These are phyloP conservation scores for Oscheius sp. DNA, from an alignment of 2,888 invertebrate genomes.

Conservation along the genomic window DNA sequence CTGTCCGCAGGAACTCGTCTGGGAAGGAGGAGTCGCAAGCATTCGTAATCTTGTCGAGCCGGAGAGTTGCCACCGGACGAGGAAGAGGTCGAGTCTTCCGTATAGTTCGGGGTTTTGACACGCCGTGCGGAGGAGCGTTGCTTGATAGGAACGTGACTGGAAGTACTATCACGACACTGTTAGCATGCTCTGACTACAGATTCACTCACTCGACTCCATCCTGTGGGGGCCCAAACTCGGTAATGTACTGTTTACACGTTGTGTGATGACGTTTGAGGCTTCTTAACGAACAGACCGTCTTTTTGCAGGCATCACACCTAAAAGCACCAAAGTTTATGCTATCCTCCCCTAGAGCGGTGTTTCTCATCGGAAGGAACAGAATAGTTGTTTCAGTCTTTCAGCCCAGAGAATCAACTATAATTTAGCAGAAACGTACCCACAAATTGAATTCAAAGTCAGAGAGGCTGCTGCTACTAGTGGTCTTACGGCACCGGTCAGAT, in stretches of 20 bases:
- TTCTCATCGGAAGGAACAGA: too few species aligned
- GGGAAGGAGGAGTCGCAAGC: background rate
- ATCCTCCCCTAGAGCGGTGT: too few species aligned
- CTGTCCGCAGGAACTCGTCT: conserved; percentile 13
- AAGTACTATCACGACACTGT: conserved; percentile 32
- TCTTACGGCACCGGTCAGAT: too few species aligned
- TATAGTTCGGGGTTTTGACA: conserved; percentile 3
- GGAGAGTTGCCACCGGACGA: conserved; percentile 1
- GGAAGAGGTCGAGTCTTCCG: background rate
- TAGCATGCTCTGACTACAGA: conserved; percentile 6
- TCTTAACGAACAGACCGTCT: conserved; percentile 49
- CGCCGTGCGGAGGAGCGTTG: conserved; percentile 2
- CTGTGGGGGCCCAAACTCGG: conserved; percentile 37
- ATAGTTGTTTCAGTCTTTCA: too few species aligned
- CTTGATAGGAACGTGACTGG: conserved; percentile 22
- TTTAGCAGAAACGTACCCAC: too few species aligned
- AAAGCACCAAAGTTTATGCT: conserved; percentile 1
- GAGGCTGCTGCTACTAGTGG: too few species aligned
- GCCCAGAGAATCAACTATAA: too few species aligned
- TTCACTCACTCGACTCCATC: conserved; percentile 44
- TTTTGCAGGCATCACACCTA: conserved; percentile 54
- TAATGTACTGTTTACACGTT: conserved; percentile 50
- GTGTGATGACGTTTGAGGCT: conserved; percentile 52
- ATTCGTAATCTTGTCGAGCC: background rate
- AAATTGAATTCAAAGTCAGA: too few species aligned